These are phyloP conservation scores for Cygnus buccinator DNA, from an alignment of 2,113 vertebrate species.

Conservation along the genomic window DNA sequence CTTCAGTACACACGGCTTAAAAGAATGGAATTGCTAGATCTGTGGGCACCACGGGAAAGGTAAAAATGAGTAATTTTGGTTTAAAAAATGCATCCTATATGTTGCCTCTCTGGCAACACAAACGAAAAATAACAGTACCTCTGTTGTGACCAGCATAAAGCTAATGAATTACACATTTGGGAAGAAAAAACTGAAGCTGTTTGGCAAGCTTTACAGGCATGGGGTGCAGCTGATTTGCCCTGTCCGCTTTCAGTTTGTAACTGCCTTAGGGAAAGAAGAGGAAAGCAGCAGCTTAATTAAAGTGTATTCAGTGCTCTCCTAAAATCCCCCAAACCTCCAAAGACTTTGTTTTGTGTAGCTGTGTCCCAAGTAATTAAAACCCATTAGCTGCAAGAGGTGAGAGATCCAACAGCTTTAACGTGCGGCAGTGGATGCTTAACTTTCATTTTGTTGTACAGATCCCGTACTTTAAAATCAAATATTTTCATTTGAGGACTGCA, in stretches of 20 bases:
- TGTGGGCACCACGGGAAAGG: background rate
- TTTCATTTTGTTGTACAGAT: accelerated
- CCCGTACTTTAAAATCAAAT: background rate
- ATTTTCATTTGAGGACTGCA: background rate
- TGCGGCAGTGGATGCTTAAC: background rate
- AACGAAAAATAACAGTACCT: background rate
- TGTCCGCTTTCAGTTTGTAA: accelerated
- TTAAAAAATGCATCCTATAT: background rate
- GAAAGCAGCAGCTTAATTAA: background rate
- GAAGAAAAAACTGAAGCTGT: background rate
- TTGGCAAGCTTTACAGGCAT: background rate
- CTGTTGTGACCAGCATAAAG: background rate
- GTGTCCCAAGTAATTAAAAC: background rate
- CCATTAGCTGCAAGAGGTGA: background rate
- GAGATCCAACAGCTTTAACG: background rate
- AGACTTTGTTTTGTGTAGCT: background rate
- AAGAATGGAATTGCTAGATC: background rate
- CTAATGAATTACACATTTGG: background rate
- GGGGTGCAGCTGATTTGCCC: background rate
- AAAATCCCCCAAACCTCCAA: background rate
- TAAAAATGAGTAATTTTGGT: background rate
- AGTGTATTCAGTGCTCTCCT: background rate
- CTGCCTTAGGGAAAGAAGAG: background rate
- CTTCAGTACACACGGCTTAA: accelerated
- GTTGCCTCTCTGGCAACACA: background rate